These are phyloP conservation scores for Antheraea yamamai DNA, from an alignment of 2,888 invertebrate species.

Conservation along the genomic window DNA sequence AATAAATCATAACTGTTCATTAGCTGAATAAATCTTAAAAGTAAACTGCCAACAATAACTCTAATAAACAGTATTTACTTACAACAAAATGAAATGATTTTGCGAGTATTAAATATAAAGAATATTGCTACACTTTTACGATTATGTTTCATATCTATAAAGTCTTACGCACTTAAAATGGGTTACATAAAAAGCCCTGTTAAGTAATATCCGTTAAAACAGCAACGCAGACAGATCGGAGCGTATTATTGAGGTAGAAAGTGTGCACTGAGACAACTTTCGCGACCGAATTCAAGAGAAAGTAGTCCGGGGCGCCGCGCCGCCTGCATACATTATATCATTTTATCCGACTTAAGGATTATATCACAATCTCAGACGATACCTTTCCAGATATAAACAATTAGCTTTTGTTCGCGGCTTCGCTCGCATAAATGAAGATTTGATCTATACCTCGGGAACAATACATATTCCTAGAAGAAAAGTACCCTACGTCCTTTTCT, in stretches of 20 bases:
- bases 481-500: too few species aligned
- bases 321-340: slow-evolving; percentile 77
- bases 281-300: slow-evolving; percentile 82
- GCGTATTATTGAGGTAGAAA: slow-evolving; percentile 69
- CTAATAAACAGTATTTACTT: background rate
- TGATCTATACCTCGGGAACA: too few species aligned
- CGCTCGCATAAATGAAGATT: too few species aligned
- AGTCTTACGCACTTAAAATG: background rate
- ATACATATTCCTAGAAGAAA: too few species aligned
- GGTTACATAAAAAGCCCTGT: slow-evolving; percentile 21
- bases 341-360: slow-evolving; percentile 69
- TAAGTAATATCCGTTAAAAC: slow-evolving; percentile 24
- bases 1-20: background rate
- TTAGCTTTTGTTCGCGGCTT: background rate
- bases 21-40: background rate
- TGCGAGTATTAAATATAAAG: background rate
- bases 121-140: background rate
- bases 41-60: background rate
- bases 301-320: slow-evolving; percentile 74
- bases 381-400: background rate
- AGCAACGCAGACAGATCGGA: slow-evolving; percentile 57
- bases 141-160: background rate
- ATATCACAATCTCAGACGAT: slow-evolving; percentile 57
- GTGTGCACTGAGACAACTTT: slow-evolving; percentile 78
- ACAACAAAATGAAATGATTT: background rate